Conservation (phyloP, 2,113 vertebrate genomes). For the Sula dactylatra region DNA sequence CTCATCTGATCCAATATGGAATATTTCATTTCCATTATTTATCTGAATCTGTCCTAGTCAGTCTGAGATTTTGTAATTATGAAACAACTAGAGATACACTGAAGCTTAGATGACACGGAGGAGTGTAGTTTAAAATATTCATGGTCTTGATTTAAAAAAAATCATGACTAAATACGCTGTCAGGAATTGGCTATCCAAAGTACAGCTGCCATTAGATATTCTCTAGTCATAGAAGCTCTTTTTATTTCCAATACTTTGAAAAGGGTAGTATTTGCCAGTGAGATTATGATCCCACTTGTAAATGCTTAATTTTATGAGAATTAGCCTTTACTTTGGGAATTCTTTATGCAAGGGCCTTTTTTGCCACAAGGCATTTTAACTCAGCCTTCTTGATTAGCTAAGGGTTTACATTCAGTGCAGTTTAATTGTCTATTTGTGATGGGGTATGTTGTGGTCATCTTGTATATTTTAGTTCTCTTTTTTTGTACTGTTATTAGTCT, state of each 20-base stretch:
- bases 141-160: background rate
- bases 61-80: background rate
- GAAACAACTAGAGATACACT: background rate
- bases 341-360: background rate
- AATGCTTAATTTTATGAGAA: background rate
- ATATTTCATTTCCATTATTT: background rate
- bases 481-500: background rate
- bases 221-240: background rate
- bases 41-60: background rate
- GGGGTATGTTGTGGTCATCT: background rate
- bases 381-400: background rate
- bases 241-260: background rate
- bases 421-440: background rate
- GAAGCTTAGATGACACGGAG: background rate
- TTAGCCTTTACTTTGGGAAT: background rate
- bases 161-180: background rate
- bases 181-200: background rate
- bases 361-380: background rate
- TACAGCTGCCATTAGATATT: background rate
- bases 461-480: background rate
- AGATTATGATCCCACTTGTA: background rate
- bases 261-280: background rate
- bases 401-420: background rate
- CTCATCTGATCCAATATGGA: background rate
- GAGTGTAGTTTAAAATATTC: background rate